These are phyloP conservation scores for Leuciscus idus DNA, from an alignment of 2,113 vertebrate genomes.

Conservation along the genomic window DNA sequence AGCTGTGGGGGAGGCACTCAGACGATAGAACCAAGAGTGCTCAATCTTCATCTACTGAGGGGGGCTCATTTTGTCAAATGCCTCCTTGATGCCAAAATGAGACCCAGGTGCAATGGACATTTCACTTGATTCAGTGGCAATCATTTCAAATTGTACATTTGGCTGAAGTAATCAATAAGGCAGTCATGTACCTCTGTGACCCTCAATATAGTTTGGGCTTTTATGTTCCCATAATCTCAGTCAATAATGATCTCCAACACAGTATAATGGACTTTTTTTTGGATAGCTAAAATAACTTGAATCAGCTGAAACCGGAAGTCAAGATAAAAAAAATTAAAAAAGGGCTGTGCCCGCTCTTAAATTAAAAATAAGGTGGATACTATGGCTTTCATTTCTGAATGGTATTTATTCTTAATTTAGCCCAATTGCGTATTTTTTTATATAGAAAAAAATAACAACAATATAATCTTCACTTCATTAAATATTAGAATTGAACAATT, in stretches of 20 bases:
- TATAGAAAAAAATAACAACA: neutral
- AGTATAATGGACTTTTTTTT: neutral
- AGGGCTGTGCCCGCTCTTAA: neutral
- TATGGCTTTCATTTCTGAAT: neutral
- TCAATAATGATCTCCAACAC: too few species aligned
- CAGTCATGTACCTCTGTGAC: neutral
- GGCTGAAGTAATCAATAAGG: neutral
- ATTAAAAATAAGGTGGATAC: neutral
- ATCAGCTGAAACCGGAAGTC: neutral
- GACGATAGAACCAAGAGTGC: neutral
- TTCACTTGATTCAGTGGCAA: neutral
- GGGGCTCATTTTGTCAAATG: constrained; percentile 2
- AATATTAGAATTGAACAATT: neutral
- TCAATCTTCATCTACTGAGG: constrained; percentile 11
- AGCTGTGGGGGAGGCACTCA: constrained; percentile 11
- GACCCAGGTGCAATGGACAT: neutral
- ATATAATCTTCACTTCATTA: neutral
- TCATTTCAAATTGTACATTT: neutral
- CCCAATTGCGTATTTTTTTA: neutral
- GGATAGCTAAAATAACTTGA: neutral
- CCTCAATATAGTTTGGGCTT: neutral
- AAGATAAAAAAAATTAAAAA: neutral
- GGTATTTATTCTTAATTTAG: neutral
- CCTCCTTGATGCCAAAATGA: constrained; percentile 9
- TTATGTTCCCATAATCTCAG: too few species aligned